phyloP scores from a whole-genome alignment of 2,888 invertebrate species.

The Diplazon laetatorius region DNA sequence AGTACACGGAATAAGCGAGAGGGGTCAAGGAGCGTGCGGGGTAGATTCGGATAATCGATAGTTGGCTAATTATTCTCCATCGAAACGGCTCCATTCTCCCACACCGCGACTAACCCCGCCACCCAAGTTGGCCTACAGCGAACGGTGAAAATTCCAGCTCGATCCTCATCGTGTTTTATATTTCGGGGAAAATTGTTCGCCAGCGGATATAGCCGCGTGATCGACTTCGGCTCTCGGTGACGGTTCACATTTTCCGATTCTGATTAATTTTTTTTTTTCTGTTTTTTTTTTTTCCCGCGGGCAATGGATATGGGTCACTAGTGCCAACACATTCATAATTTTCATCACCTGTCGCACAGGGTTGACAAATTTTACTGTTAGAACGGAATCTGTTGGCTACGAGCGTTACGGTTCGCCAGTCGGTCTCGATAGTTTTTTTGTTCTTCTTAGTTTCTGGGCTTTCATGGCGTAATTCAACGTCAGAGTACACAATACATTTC shows the following conservation, averaged over 20 bases:
- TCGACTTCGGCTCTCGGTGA: slow-evolving; percentile 11
- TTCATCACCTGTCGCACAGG: slow-evolving; percentile 25
- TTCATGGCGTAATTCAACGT: background rate
- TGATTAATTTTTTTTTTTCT: slow-evolving; percentile 58
- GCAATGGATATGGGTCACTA: slow-evolving; percentile 13
- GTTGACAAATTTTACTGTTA: no score
- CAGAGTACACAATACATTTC: no score
- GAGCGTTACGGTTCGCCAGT: slow-evolving; percentile 22
- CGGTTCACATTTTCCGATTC: slow-evolving; percentile 54
- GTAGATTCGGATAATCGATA: slow-evolving; percentile 57
- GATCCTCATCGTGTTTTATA: slow-evolving; percentile 40
- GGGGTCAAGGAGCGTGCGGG: slow-evolving; percentile 8
- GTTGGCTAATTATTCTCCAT: slow-evolving; percentile 61
- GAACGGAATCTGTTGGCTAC: slow-evolving; percentile 30
- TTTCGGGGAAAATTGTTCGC: slow-evolving; percentile 26
- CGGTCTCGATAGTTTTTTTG: slow-evolving; percentile 20
- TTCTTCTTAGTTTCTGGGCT: background rate
- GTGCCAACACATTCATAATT: slow-evolving; percentile 28
- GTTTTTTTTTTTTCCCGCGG: slow-evolving; percentile 52
- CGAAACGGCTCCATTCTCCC: slow-evolving; percentile 37
- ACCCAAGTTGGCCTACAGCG: slow-evolving; percentile 1
- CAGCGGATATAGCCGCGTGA: slow-evolving; percentile 4
- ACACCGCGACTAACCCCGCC: background rate
- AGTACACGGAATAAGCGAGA: slow-evolving; percentile 33
- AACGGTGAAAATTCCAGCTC: slow-evolving; percentile 43